Evolutionary conservation across 2,797 vertebrate species (phyloP), one percentile per base, ranked within the genome.

Genomic region (Setipinna tenuifilis): DNA sequence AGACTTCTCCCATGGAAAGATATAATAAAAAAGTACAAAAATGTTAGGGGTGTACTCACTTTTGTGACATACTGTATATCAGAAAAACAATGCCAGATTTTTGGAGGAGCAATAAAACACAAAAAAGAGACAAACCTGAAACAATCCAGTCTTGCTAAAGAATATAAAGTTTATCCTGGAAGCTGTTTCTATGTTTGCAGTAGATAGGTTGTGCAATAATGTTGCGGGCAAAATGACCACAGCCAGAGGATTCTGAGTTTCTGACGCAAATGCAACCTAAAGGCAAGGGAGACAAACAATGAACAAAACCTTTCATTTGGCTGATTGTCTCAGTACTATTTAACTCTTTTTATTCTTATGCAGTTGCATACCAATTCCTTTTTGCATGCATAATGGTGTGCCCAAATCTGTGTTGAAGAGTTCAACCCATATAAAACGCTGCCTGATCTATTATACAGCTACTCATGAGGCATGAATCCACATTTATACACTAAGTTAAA

Each of bases 91-190:
- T 65, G 23, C 1, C 61, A 65, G 61, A 5, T 65, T 59, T 59
- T 59, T 65, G 10, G n/a, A 10, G 23, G 10, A 71, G 25, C 2
- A 71, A 31, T 28, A 16, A 71, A 71, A 62, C n/a, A 23, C 6
- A 17, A 59, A 0, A 65, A 16, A 44, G 21, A 23, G 41, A 41
- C 92, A 92, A 86, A 97, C 98, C 96, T 97, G 96, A 88, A 99
- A 99, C 84, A 99, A 95, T 83, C 95, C 97, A 17, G 95, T 96
- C 94, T 95, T 98, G 91, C 95, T 97, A 93, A 99, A 99, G 95
- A 99, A 99, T 91, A 98, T 96, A 92, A 99, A 99, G 85, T 97
- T 97, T 92, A 97, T 97, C 92, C 98, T 96, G 92, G 96, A 97
- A 87, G 97, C 90, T 28, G 91, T 58, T 62, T 95, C 93, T 16